phyloP scores from a whole-genome alignment of 2,888 invertebrate genomes.

The Xylocampa areola region DNA sequence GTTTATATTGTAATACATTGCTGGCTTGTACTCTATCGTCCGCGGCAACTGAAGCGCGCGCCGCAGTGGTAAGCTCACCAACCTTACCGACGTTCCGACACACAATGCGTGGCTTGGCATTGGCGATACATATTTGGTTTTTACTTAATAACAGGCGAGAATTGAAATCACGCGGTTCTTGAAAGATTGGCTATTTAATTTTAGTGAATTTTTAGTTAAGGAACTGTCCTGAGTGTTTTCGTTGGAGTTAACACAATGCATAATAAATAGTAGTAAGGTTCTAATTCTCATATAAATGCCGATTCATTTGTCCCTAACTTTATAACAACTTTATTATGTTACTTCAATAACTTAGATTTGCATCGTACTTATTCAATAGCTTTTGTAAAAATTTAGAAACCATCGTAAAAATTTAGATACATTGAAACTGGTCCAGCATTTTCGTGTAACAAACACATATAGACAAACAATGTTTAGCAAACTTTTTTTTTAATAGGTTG shows the following conservation, averaged over 20 bases:
- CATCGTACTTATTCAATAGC: slow-evolving; percentile 32
- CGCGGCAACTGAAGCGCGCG: slow-evolving; percentile 33
- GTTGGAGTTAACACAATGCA: slow-evolving; percentile 36
- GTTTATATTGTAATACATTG: slow-evolving; percentile 43
- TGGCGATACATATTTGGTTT: slow-evolving; percentile 52
- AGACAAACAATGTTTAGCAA: slow-evolving; percentile 22
- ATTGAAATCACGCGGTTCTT: slow-evolving; percentile 38
- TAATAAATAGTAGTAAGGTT: slow-evolving; percentile 48
- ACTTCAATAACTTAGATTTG: slow-evolving; percentile 17
- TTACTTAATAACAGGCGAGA: slow-evolving; percentile 47
- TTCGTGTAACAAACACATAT: slow-evolving; percentile 30
- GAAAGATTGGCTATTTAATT: slow-evolving; percentile 56
- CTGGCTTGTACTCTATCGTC: slow-evolving; percentile 67
- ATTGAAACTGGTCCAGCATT: slow-evolving; percentile 44
- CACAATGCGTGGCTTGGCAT: slow-evolving; percentile 41
- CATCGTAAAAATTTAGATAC: slow-evolving; percentile 39
- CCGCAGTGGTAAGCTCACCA: slow-evolving; percentile 59
- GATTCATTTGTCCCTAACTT: slow-evolving; percentile 28
- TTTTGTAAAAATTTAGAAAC: slow-evolving; percentile 13
- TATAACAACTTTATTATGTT: slow-evolving; percentile 5
- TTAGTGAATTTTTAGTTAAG: slow-evolving; percentile 20
- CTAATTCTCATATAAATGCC: slow-evolving; percentile 14
- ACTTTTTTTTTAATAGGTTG: slow-evolving; percentile 23
- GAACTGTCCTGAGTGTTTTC: slow-evolving; percentile 9
- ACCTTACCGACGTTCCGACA: slow-evolving; percentile 15